phyloP scores from a whole-genome alignment of 2,888 invertebrate genomes.

The Parthenolecanium corni region DNA sequence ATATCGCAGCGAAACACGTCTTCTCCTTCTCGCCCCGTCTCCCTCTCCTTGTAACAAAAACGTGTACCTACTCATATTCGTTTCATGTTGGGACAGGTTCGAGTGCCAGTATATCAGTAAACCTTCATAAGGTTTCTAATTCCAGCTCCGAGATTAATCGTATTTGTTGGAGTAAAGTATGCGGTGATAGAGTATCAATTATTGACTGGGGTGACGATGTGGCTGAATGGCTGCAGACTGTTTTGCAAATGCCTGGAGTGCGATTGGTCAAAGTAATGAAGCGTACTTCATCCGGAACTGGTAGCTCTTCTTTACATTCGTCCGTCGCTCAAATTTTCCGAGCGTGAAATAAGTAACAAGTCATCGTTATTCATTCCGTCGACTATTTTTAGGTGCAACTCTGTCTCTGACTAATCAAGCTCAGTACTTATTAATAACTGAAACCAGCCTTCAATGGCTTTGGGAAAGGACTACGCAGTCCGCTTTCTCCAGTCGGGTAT shows the following conservation, averaged over 20 bases:
- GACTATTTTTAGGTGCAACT: constrained; percentile 12
- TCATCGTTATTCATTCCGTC: too few species aligned
- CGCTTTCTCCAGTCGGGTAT: too few species aligned
- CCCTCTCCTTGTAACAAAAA: too few species aligned
- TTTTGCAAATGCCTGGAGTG: constrained; percentile 55
- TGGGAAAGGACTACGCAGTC: constrained; percentile 5
- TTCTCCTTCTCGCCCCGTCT: not conserved
- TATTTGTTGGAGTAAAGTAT: constrained; percentile 50
- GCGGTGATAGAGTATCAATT: constrained; percentile 66
- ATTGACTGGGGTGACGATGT: constrained; percentile 74
- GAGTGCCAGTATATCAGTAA: too few species aligned
- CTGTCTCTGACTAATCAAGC: constrained; percentile 65
- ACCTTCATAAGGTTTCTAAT: too few species aligned
- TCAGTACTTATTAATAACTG: constrained; percentile 71
- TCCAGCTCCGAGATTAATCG: not conserved
- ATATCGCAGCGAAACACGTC: too few species aligned
- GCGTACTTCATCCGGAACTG: not conserved
- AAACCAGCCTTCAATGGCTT: constrained; percentile 63
- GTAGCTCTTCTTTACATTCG: not conserved
- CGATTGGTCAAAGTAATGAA: constrained; percentile 45
- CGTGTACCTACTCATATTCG: too few species aligned
- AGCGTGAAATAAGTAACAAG: too few species aligned
- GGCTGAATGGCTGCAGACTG: constrained; percentile 67
- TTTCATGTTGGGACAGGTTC: too few species aligned
- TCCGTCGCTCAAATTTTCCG: too few species aligned